Conservation (phyloP, 2,888 invertebrate genomes). For the Spilosoma lubricipeda region DNA sequence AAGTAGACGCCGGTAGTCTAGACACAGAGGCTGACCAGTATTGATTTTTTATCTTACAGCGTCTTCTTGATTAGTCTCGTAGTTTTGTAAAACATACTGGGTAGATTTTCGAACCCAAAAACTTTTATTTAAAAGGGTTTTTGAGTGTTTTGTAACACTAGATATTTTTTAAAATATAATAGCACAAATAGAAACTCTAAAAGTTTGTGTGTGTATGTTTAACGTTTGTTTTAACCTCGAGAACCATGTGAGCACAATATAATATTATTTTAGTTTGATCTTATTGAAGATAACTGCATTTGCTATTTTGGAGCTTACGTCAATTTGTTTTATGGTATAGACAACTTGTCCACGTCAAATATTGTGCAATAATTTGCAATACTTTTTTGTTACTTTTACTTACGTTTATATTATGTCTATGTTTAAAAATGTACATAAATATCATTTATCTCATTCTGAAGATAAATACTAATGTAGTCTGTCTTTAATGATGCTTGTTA, state of each 20-base stretch:
- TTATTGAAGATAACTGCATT: not conserved
- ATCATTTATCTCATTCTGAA: conserved; percentile 11
- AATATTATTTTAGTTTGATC: not conserved
- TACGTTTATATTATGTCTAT: not conserved
- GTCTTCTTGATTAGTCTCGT: conserved; percentile 24
- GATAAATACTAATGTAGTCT: conserved; percentile 13
- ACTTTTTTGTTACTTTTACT: not conserved
- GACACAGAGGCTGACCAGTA: conserved; percentile 59
- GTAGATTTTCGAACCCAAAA: not conserved
- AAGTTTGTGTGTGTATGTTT: not conserved
- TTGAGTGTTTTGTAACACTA: not conserved
- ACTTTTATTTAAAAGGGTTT: too few species aligned
- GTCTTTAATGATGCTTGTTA: conserved; percentile 24
- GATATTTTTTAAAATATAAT: not conserved
- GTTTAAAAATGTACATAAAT: not conserved
- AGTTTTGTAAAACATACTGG: not conserved
- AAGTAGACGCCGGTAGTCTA: conserved; percentile 56
- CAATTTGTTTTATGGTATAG: not conserved
- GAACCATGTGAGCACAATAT: not conserved
- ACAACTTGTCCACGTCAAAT: conserved; percentile 2
- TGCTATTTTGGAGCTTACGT: not conserved
- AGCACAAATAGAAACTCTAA: not conserved
- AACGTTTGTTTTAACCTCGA: not conserved
- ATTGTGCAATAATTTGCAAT: conserved; percentile 23
- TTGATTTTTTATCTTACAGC: conserved; percentile 57